Percentiles rank a stretch among this genome's conserved stretches.
Evolutionary conservation across 2,888 invertebrate genomes (phyloP).

Genomic region (Pandemis corylana): DNA sequence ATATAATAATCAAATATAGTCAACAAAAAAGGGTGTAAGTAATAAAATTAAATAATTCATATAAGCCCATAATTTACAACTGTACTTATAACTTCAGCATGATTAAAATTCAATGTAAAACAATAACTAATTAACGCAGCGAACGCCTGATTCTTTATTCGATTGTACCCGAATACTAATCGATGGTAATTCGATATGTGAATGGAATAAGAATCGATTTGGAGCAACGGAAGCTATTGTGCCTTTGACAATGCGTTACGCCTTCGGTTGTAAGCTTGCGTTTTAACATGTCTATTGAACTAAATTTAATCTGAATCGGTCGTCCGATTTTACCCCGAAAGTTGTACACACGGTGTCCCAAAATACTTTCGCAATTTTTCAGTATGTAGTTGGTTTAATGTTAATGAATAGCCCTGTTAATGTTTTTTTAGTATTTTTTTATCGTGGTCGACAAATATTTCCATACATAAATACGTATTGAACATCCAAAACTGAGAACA

Average conservation of each 20-base stretch:
- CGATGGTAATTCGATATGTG: conserved; percentile 29
- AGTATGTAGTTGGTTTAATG: too few relatives aligned
- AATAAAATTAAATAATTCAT: too few relatives aligned
- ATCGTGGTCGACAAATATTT: too few relatives aligned
- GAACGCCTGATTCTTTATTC: conserved; percentile 46
- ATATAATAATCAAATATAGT: too few relatives aligned
- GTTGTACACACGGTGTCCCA: too few relatives aligned
- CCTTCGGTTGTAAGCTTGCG: conserved; percentile 42
- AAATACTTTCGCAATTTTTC: too few relatives aligned
- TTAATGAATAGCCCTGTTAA: too few relatives aligned
- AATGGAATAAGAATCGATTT: conserved; percentile 55
- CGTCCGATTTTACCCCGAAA: not conserved
- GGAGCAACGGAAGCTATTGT: conserved; percentile 58
- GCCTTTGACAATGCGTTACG: conserved; percentile 45
- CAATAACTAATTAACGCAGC: conserved; percentile 47
- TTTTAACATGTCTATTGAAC: conserved; percentile 48
- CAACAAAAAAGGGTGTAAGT: too few relatives aligned
- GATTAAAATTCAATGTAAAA: conserved; percentile 37
- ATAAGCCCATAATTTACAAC: not conserved
- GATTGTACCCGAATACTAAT: conserved; percentile 47
- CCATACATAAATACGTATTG: too few relatives aligned
- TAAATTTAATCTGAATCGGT: not conserved
- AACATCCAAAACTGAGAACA: too few relatives aligned
- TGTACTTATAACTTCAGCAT: conserved; percentile 3
- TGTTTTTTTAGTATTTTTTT: too few relatives aligned